phyloP scores from a whole-genome alignment of 2,113 vertebrate genomes.

The Trichomycterus rosablanca region DNA sequence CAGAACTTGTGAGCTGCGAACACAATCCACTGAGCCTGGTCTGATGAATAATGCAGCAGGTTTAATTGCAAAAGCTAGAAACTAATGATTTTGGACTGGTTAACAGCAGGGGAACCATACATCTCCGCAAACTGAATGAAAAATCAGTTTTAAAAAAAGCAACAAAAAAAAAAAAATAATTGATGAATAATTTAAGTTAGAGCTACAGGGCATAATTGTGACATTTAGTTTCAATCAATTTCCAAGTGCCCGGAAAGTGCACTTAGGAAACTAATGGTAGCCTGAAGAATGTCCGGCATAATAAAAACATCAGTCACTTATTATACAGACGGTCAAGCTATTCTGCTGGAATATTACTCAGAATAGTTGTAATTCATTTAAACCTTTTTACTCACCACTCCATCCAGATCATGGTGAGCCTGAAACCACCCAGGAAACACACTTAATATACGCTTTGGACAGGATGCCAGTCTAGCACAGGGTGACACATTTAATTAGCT shows the following conservation, averaged over 20 bases:
- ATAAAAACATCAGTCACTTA: constrained; percentile 54
- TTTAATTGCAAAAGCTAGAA: constrained; percentile 81
- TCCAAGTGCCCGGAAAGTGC: constrained; percentile 70
- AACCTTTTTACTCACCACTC: no score
- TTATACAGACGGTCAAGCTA: constrained; percentile 31
- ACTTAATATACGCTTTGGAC: no score
- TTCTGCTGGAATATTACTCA: no score
- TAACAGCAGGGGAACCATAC: constrained; percentile 79
- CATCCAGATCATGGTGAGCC: no score
- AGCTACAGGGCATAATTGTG: constrained; percentile 76
- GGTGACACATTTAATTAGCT: no score
- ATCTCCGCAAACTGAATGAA: constrained; percentile 77
- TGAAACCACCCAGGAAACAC: no score
- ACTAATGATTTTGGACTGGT: constrained; percentile 81
- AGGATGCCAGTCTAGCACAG: no score
- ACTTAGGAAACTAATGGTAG: constrained; percentile 66
- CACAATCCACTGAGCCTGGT: constrained; percentile 64
- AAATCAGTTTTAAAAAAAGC: constrained; percentile 68
- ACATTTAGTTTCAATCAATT: constrained; percentile 80
- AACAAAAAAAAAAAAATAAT: constrained; percentile 66
- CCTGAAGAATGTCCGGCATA: constrained; percentile 50
- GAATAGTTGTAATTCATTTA: no score
- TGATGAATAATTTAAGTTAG: constrained; percentile 77
- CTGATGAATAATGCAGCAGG: constrained; percentile 78
- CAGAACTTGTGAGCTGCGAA: constrained; percentile 64